phyloP scores from a whole-genome alignment of 2,113 vertebrate genomes.

The Heterotilapia buettikoferi region DNA sequence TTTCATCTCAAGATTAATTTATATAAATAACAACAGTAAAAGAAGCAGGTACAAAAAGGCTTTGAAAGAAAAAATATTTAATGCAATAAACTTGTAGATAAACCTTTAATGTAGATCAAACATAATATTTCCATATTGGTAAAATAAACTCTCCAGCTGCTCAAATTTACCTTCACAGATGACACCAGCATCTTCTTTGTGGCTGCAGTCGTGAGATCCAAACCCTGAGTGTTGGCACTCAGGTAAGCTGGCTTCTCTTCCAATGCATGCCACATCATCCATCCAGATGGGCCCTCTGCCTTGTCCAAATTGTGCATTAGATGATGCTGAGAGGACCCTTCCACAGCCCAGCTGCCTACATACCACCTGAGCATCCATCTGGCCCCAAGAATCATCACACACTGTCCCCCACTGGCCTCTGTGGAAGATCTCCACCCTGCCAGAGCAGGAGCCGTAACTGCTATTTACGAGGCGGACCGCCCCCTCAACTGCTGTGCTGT shows the following conservation, averaged over 20 bases:
- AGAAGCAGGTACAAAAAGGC: neutral
- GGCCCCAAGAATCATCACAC: neutral
- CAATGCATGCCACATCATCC: accelerated
- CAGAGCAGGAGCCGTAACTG: accelerated
- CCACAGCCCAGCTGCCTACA: neutral
- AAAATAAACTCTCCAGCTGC: neutral
- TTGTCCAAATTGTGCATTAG: neutral
- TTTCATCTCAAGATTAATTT: neutral
- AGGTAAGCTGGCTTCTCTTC: neutral
- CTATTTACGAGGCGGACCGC: accelerated
- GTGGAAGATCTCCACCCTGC: neutral
- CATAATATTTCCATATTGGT: neutral
- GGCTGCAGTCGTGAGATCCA: neutral
- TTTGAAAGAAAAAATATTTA: neutral
- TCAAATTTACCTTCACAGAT: neutral
- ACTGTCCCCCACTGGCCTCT: neutral
- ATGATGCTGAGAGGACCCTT: neutral
- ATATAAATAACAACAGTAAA: neutral
- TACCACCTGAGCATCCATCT: neutral
- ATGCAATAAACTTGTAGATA: neutral
- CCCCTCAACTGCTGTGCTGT: neutral
- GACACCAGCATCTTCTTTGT: neutral
- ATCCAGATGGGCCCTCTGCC: neutral
- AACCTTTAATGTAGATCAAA: neutral
- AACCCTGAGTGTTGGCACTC: neutral